Evolutionary conservation across 2,113 vertebrate genomes (phyloP).

Genomic region (Epinephelus lanceolatus): DNA sequence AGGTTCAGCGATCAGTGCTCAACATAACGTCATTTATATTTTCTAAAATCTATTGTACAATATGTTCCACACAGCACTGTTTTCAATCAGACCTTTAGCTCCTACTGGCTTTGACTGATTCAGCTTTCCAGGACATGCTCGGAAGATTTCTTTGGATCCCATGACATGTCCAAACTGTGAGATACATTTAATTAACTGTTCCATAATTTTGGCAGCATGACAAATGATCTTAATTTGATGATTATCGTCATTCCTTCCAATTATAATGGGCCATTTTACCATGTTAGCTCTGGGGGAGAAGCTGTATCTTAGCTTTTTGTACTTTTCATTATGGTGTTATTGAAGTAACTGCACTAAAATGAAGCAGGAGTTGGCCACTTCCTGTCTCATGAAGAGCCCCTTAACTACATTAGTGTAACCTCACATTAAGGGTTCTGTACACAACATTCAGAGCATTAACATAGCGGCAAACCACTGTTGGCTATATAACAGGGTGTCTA

Average conservation of each 20-base stretch:
- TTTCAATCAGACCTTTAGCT: neutral
- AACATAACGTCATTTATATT: neutral
- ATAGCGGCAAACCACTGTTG: no score
- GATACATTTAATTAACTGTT: constrained; percentile 67
- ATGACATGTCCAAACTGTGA: constrained; percentile 48
- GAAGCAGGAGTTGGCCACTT: neutral
- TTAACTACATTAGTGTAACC: neutral
- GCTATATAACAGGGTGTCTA: no score
- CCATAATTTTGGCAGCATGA: constrained; percentile 61
- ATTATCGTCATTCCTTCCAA: constrained; percentile 59
- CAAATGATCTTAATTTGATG: constrained; percentile 54
- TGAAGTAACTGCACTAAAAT: constrained; percentile 22
- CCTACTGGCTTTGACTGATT: neutral
- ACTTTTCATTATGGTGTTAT: constrained; percentile 35
- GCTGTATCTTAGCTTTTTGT: constrained; percentile 53
- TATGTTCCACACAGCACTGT: neutral
- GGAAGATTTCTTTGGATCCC: neutral
- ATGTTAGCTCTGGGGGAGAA: constrained; percentile 38
- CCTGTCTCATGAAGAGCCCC: neutral
- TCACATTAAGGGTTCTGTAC: neutral
- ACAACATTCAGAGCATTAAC: no score
- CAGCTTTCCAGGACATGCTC: constrained; percentile 4
- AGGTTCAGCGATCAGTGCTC: neutral
- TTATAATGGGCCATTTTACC: constrained; percentile 39
- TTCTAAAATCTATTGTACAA: neutral